A percentile compares a stretch with the other conserved stretches of the same genome.
phyloP scores from a whole-genome alignment of 2,797 vertebrate species.

The Lerista edwardsae region DNA sequence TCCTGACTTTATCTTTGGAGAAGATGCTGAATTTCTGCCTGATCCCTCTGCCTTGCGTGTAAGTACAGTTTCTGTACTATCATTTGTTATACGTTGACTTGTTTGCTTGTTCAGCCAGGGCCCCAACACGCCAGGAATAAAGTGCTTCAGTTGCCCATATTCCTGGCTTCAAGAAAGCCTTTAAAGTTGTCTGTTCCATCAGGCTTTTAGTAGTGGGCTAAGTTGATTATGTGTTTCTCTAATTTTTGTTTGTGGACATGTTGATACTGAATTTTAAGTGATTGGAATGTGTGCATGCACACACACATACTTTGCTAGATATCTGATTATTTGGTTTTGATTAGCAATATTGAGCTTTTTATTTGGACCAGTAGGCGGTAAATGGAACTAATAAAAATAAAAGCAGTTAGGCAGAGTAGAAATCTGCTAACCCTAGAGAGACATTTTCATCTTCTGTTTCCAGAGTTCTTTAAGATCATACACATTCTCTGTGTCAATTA shows the following conservation, averaged over 20 bases:
- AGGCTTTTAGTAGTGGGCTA: background rate
- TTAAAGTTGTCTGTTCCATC: background rate
- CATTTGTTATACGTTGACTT: conserved; percentile 26
- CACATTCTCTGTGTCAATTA: background rate
- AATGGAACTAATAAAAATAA: background rate
- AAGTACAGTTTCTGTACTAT: conserved; percentile 70
- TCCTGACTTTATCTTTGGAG: conserved; percentile 98
- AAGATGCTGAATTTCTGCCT: conserved; percentile 96
- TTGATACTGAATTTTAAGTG: background rate
- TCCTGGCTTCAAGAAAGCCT: background rate
- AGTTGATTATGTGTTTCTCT: background rate
- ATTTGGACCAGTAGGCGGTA: background rate
- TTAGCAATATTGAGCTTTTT: background rate
- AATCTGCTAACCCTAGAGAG: conserved; percentile 48
- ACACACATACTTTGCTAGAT: background rate
- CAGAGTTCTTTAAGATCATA: conserved; percentile 19
- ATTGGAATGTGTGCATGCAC: background rate
- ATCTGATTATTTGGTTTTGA: background rate
- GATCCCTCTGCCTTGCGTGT: conserved; percentile 93
- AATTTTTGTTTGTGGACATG: background rate
- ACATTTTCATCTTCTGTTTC: conserved; percentile 12
- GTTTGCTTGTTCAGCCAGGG: conserved; percentile 20
- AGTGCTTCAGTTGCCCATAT: background rate
- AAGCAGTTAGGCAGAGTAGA: conserved; percentile 23
- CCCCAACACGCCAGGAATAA: background rate